Conservation (phyloP, 2,888 invertebrate genomes). For the Eupithecia pulchellata region DNA sequence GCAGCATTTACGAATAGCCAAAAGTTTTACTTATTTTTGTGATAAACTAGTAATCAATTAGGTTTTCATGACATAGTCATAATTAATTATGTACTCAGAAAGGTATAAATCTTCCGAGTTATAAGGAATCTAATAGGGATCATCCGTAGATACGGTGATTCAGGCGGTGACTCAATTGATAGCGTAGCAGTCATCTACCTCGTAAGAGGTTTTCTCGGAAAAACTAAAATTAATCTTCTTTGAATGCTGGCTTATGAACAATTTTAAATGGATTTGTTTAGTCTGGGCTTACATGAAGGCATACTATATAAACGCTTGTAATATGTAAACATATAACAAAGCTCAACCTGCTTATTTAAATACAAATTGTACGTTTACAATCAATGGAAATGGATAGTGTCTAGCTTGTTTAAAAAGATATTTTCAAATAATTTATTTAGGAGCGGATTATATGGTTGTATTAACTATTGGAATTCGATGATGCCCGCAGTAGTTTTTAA, state of each 20-base stretch:
- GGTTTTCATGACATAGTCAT: background rate
- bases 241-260: background rate
- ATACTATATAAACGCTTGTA: background rate
- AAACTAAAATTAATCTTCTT: conserved; percentile 20
- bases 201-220: conserved; percentile 8
- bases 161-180: conserved; percentile 44
- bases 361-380: too few species aligned
- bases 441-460: too few species aligned
- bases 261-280: background rate
- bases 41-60: background rate
- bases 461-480: too few species aligned
- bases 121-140: background rate
- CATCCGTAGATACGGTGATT: conserved; percentile 27
- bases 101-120: background rate
- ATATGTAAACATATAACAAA: too few species aligned
- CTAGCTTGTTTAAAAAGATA: too few species aligned
- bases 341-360: too few species aligned
- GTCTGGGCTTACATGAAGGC: conserved; percentile 3
- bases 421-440: too few species aligned
- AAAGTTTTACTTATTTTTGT: background rate
- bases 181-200: conserved; percentile 35
- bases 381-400: too few species aligned
- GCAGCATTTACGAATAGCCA: background rate
- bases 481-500: too few species aligned
- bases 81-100: background rate